A percentile compares a stretch with the other conserved stretches of the same genome.
Evolutionary conservation across 2,888 invertebrate species (phyloP).

Genomic region (Lepidochitona cinerea): DNA sequence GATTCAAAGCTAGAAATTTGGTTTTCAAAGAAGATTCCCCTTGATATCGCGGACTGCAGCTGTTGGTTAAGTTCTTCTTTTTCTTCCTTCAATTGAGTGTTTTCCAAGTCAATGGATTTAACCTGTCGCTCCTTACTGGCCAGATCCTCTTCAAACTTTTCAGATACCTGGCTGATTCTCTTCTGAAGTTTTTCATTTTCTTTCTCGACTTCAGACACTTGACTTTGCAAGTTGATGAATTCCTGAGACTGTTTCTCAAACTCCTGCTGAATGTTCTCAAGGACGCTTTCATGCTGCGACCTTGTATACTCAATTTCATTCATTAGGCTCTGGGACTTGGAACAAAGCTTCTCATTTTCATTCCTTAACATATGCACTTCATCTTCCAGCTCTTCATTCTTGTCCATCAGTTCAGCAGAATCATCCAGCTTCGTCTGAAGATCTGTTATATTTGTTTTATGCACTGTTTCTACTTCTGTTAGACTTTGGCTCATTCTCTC

Average conservation of each 20-base stretch:
- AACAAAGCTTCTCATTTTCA: neutral
- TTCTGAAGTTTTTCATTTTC: neutral
- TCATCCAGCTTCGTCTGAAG: constrained; percentile 13
- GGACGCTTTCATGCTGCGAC: neutral
- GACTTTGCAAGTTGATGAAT: neutral
- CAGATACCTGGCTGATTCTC: neutral
- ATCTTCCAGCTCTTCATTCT: neutral
- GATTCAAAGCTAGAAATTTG: neutral
- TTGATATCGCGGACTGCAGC: constrained; percentile 10
- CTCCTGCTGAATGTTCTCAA: constrained; percentile 5
- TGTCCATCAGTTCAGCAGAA: neutral
- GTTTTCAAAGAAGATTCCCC: neutral
- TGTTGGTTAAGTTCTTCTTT: constrained; percentile 32
- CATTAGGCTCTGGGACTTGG: neutral
- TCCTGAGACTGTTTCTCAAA: neutral
- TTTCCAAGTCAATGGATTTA: constrained; percentile 22
- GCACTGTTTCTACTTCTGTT: constrained; percentile 4
- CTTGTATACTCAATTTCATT: constrained; percentile 6
- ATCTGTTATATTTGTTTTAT: constrained; percentile 14
- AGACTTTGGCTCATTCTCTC: constrained; percentile 7
- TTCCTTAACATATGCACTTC: neutral
- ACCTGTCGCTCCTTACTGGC: constrained; percentile 11
- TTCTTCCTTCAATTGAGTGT: constrained; percentile 21
- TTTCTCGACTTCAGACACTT: neutral
- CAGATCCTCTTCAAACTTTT: constrained; percentile 15